phyloP scores from a whole-genome alignment of 2,113 vertebrate species.

The Salvator merianae region DNA sequence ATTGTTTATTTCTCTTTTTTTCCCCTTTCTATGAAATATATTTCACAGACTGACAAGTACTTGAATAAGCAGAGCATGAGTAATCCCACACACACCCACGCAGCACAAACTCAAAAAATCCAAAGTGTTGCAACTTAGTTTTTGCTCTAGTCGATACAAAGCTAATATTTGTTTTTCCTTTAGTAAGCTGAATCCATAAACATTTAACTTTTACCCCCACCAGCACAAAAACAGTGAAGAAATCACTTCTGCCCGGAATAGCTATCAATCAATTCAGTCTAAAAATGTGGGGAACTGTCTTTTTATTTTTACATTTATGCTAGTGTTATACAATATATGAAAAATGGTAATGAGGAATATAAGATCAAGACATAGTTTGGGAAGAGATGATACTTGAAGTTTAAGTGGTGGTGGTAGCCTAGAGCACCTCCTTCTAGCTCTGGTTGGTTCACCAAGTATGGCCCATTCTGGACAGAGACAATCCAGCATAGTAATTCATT shows the following conservation, averaged over 20 bases:
- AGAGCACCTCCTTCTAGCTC: too few species aligned
- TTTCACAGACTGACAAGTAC: background rate
- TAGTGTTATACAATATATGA: too few species aligned
- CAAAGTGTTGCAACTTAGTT: too few species aligned
- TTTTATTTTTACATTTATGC: background rate
- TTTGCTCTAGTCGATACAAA: background rate
- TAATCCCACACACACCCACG: background rate
- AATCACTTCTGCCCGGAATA: too few species aligned
- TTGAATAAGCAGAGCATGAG: background rate
- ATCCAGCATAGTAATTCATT: too few species aligned
- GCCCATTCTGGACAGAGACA: too few species aligned
- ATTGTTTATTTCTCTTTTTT: background rate
- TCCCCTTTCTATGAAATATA: background rate
- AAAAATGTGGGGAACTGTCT: background rate
- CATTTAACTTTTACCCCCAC: background rate
- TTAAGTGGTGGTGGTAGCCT: too few species aligned
- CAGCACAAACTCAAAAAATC: too few species aligned
- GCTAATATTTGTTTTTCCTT: background rate
- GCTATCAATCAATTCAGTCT: background rate
- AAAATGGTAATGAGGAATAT: too few species aligned
- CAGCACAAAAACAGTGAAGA: background rate
- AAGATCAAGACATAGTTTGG: too few species aligned
- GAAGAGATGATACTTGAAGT: too few species aligned
- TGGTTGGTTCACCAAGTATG: too few species aligned
- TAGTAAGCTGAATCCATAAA: background rate